Evolutionary conservation across 2,113 vertebrate species (phyloP), one percentile per base, ranked within the genome.

Genomic region (Galeopterus variegatus): DNA sequence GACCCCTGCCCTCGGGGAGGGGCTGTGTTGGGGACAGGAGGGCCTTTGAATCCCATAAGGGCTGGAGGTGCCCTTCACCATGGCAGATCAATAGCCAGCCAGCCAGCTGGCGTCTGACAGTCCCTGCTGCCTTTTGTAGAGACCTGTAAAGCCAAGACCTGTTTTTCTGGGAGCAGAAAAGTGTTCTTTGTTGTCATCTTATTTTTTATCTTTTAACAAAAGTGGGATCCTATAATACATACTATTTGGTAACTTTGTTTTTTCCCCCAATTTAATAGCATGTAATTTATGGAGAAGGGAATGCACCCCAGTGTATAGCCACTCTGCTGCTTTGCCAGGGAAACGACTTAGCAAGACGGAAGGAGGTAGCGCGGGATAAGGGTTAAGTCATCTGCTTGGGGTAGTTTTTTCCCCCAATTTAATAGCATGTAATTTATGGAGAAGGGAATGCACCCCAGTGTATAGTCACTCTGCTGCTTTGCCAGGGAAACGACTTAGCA

Each of bases 251-350:
- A 81, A 54, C 45, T 94, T 14, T 54, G 58, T 56, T 14, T 12
- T 18, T 24, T 45, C 50, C 23, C 19, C 12, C 14, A 56, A 36
- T 41, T 36, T 73, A 82, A 50, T 3, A 86, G 52, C 31, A 28
- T 5, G 3, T 17, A 21, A 41, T 54, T 54, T 69, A 24, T 12
- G 73, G 65, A 65, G 64, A 36, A 36, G 64, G 48, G n/a, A 67
- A 13, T 0, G 3, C 3, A 1, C 41, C 1, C 56, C 15, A 1
- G 6, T 9, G 7, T 36, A 0, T 4, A 48, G 54, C 31, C 24
- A 2, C 12, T 12, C 52, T 24, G 60, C n/a, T 24, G 65, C 31
- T 80, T 23, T 52, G 64, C n/a, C 45, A 41, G 83, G 45, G 41
- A 36, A 50, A 41, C 1, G 52, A 54, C 50, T 60, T 19, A 24